These are phyloP conservation scores for Microcebus lehilahytsara DNA, from an alignment of 2,113 vertebrate species.

Conservation along the genomic window DNA sequence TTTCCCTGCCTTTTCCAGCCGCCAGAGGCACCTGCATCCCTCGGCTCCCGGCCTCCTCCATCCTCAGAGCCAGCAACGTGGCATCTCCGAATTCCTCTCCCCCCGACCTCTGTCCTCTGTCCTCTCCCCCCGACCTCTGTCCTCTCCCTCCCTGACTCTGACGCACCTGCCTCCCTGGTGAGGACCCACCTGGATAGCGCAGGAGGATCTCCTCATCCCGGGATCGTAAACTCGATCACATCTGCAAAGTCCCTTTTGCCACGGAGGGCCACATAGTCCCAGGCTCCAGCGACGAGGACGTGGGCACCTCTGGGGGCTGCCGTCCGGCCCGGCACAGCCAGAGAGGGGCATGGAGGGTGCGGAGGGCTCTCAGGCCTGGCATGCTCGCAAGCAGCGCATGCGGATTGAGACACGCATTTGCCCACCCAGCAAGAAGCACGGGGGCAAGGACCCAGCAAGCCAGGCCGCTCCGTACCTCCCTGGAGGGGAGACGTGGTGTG, in stretches of 20 bases:
- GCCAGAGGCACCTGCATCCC: not conserved
- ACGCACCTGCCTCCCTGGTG: not conserved
- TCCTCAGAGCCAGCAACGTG: not conserved
- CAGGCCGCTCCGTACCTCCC: not conserved
- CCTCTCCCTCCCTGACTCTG: not conserved
- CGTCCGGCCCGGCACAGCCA: not conserved
- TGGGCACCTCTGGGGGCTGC: not conserved
- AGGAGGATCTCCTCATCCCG: not conserved
- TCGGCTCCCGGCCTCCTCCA: too few species aligned
- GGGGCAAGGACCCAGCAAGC: not conserved
- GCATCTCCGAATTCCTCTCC: not conserved
- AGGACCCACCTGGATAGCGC: not conserved
- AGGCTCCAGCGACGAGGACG: not conserved
- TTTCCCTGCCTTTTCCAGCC: not conserved
- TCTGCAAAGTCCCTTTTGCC: not conserved
- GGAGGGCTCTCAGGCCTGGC: not conserved
- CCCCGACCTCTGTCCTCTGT: not conserved
- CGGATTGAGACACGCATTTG: not conserved
- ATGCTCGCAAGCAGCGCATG: fast-evolving
- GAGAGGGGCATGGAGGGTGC: not conserved
- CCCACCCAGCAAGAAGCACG: not conserved
- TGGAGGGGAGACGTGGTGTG: not conserved
- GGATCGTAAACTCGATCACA: not conserved
- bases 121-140: not conserved
- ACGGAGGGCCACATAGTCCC: not conserved